These are phyloP conservation scores for Lepilemur ruficaudatus DNA, from an alignment of 2,797 vertebrate genomes.

Conservation along the genomic window DNA sequence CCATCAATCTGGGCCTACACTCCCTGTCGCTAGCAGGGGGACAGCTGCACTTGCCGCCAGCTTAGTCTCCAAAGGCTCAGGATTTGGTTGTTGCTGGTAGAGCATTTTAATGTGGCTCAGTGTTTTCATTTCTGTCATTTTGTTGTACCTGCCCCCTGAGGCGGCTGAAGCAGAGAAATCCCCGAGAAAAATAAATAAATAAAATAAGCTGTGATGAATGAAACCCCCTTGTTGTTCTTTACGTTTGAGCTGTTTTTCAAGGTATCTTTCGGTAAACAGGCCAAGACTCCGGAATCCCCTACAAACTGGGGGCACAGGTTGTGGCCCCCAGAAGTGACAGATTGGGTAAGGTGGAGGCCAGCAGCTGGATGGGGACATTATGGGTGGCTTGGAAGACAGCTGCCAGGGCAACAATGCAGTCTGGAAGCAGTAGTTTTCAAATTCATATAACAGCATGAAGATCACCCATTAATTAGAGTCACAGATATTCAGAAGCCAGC, in stretches of 20 bases:
- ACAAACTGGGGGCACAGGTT: neutral
- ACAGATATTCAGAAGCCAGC: constrained; percentile 53
- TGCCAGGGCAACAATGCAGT: neutral
- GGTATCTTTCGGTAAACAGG: neutral
- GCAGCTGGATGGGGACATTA: neutral
- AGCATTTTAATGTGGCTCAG: constrained; percentile 66
- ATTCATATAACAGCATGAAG: constrained; percentile 48
- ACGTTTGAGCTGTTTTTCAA: constrained; percentile 2
- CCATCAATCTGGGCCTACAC: constrained; percentile 46
- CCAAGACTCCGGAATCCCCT: neutral
- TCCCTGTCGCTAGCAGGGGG: constrained; percentile 47
- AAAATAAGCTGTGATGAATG: constrained; percentile 28
- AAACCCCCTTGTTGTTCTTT: constrained; percentile 20
- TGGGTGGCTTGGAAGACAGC: neutral
- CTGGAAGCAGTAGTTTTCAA: constrained; percentile 56
- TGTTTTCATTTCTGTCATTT: constrained; percentile 73
- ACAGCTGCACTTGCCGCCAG: constrained; percentile 60
- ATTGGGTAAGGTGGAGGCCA: neutral
- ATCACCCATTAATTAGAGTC: constrained; percentile 57
- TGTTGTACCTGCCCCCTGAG: constrained; percentile 67
- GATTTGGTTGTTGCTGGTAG: constrained; percentile 53
- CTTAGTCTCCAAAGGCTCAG: constrained; percentile 53
- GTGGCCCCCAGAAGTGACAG: constrained; percentile 14
- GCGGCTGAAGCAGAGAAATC: constrained; percentile 54
- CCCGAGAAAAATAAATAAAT: constrained; percentile 32